Evolutionary conservation across 2,113 vertebrate species (phyloP), one percentile per base, ranked within the genome.

Genomic region (Semnornis frantzii): DNA sequence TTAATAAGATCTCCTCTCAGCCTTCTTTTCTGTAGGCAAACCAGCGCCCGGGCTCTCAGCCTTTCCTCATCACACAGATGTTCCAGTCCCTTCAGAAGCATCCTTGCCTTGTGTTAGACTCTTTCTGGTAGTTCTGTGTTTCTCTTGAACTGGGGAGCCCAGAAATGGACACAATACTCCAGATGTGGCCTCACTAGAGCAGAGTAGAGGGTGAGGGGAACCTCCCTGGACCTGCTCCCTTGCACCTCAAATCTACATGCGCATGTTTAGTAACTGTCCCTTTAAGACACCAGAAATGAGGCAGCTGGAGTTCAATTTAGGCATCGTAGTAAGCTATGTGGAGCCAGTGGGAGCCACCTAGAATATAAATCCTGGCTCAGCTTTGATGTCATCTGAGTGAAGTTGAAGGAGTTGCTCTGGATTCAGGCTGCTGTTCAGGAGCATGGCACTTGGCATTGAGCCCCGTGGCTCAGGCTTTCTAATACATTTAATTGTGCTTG

Each of bases 351-450:
- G 76, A 82, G 54, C 52, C 85, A 89, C 79, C 9, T 58, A 31
- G 74, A 83, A 66, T 68, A 73, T 37, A 64, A 93, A 76, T 89
- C 39, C 4, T 42, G 82, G 60, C 65, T 85, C 80, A 44, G 42
- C 62, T 92, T 90, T 87, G 78, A 90, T 91, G 55, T 74, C 63
- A 83, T 88, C 91, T 94, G 24, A 7, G 28, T 75, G 65, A 81
- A 91, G 58, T n/a, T 71, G 76, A n/a, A 55, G 69, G 85, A 78
- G 82, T 91, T 91, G 79, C 69, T 95, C 62, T 81, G 79, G 65
- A 85, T 92, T 91, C 93, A 89, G 12, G 6, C 54, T 55, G 82
- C 44, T 66, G 71, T 94, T 95, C 90, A 77, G 44, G 80, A 91
- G 54, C 90, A 64, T 0, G 1, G 57, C 81, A 65, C 44, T 74